These are phyloP conservation scores for Montipora sp. DNA, from an alignment of 64 coral and sea anemone species.

Conservation along the genomic window DNA sequence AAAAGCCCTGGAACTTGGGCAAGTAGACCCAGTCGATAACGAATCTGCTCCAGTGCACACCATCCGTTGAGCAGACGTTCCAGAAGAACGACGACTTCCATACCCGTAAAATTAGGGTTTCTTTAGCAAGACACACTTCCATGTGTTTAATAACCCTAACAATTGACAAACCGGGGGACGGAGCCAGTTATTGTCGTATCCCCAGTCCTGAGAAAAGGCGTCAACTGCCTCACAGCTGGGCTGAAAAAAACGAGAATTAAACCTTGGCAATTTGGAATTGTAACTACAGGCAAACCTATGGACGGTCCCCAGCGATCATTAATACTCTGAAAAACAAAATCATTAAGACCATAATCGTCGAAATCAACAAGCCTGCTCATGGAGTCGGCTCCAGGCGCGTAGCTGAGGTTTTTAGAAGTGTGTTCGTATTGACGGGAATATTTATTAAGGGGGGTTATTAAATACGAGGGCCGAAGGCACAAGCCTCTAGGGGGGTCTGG, in stretches of 20 bases:
- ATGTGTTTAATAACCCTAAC: conserved; percentile 21
- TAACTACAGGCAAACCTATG: conserved; percentile 67
- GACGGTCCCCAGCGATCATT: conserved; percentile 44
- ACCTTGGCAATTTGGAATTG: conserved; percentile 51
- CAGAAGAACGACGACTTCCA: conserved; percentile 62
- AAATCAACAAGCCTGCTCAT: conserved; percentile 20
- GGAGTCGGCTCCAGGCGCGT: conserved; percentile 1
- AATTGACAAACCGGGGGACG: too few relatives aligned
- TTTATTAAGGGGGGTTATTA: too few relatives aligned
- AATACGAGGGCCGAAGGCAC: too few relatives aligned
- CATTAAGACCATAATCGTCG: conserved; percentile 43
- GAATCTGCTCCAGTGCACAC: conserved; percentile 49
- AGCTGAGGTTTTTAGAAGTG: too few relatives aligned
- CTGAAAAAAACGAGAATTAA: conserved; percentile 61
- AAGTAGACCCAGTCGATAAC: conserved; percentile 24
- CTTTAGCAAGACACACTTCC: conserved; percentile 2
- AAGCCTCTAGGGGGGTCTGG: too few relatives aligned
- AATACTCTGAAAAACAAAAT: conserved; percentile 12
- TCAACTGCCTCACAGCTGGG: conserved; percentile 47
- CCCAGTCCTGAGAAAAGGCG: too few relatives aligned
- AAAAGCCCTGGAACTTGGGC: conserved; percentile 8
- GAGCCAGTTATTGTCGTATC: too few relatives aligned
- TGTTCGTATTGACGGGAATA: too few relatives aligned
- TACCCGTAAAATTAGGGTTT: conserved; percentile 15
- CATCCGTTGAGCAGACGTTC: conserved; percentile 5